phyloP scores from a whole-genome alignment of 2,888 invertebrate species.

The Polydrusus pterygomalis region DNA sequence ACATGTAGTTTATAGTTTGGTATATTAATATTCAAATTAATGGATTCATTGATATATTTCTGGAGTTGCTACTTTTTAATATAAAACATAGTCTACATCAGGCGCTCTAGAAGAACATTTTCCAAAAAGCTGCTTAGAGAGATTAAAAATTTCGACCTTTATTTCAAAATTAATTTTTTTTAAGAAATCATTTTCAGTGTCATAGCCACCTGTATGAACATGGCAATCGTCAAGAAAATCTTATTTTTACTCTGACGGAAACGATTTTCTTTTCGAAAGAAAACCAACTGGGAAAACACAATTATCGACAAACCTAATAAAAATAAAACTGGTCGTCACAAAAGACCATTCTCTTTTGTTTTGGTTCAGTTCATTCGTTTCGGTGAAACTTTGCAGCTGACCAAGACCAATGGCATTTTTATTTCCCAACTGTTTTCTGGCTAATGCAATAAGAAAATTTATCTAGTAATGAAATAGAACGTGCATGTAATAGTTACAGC shows the following conservation, averaged over 20 bases:
- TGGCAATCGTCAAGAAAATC: neutral
- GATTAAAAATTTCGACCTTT: neutral
- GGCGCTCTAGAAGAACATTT: no score
- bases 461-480: constrained; percentile 4
- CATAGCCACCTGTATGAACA: no score
- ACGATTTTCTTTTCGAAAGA: constrained; percentile 15
- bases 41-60: neutral
- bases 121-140: neutral
- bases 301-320: constrained; percentile 17
- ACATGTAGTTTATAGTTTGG: neutral
- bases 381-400: constrained; percentile 4
- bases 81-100: no score
- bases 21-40: neutral
- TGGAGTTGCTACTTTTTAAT: neutral
- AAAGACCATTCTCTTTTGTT: neutral
- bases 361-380: neutral
- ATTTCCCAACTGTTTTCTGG: constrained; percentile 1
- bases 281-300: constrained; percentile 6
- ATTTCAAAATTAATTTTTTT: no score
- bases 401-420: constrained; percentile 14
- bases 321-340: neutral
- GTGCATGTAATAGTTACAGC: neutral
- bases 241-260: neutral
- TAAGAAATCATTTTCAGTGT: no score
- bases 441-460: constrained; percentile 1